Base-by-base conservation (phyloP, 2,113 vertebrate species). In the Xenopus borealis region DNA sequence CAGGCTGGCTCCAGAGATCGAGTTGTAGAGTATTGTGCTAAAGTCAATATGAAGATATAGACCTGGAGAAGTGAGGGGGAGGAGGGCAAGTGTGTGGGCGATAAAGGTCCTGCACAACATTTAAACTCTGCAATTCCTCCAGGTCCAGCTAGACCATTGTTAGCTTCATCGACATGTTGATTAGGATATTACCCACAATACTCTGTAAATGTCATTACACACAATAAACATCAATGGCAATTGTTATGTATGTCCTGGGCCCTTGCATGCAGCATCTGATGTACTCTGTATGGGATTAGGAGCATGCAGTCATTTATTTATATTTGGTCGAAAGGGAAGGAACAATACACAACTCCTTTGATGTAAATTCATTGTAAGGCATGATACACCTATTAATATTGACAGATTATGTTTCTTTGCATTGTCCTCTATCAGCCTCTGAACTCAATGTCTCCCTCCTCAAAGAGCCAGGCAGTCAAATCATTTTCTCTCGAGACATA, bases 121-220 rank as follows among this genome's bases (percentile, higher is more conserved):
- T 67, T 47, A 67, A 47, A 67, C 46, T 20, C 65, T 13, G 18
- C n/a, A 44, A 67, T 67, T 67, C 45, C 65, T 67, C 65, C 65
- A 67, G 65, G 65, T 52, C 45, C 12, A 52, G 65, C 65, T 67
- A 50, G 65, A 19, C 65, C 65, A 67, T 67, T 67, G 65, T 67
- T 67, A 50, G 65, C 45, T 67, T 67, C 46, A 67, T 67, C 46
- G 65, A 67, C 65, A 67, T 67, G 65, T 67, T 67, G 50, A 67
- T 67, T 67, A 67, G 65, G 65, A 67, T 67, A 67, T 67, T 67
- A 67, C 65, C 65, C 65, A 67, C 65, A 67, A 67, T 67, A 45
- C 65, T 67, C 65, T 47, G 45, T 67, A 67, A 67, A 67, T 67
- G 65, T 52, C 65, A 50, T 67, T 67, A 67, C 65, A 67, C 65